Conservation (phyloP, 2,797 vertebrate genomes). For the Poeciliopsis gracilis region DNA sequence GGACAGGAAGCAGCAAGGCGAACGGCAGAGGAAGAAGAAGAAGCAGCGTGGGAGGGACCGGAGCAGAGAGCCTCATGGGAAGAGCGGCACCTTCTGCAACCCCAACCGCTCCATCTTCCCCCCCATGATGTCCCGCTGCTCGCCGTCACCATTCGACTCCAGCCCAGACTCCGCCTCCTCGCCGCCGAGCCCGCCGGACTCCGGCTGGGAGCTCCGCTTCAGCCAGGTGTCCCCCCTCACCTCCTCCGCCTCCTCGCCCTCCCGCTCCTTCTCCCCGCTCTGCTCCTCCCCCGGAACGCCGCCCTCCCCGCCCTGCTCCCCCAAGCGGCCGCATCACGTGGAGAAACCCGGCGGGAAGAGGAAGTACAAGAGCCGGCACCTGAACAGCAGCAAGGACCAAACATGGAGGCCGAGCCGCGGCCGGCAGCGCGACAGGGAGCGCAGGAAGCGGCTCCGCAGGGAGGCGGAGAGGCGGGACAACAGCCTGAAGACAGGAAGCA, state of each 20-base stretch:
- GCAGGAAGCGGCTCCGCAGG: conserved; percentile 58
- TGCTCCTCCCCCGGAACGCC: conserved; percentile 18
- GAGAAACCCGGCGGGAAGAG: conserved; percentile 92
- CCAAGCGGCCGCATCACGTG: conserved; percentile 5
- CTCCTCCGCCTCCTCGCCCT: conserved; percentile 34
- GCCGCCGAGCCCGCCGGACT: conserved; percentile 9
- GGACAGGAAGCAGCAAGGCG: conserved; percentile 45
- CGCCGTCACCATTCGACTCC: conserved; percentile 40
- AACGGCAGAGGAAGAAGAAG: conserved; percentile 26
- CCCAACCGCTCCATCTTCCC: conserved; percentile 62
- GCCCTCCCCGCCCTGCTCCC: conserved; percentile 6
- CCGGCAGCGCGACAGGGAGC: neutral
- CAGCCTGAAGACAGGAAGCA: conserved; percentile 56
- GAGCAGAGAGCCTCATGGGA: conserved; percentile 8
- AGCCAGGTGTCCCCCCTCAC: conserved; percentile 33
- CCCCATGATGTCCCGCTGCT: conserved; percentile 43
- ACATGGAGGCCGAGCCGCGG: conserved; percentile 55
- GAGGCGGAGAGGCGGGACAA: conserved; percentile 61
- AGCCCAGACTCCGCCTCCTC: conserved; percentile 37
- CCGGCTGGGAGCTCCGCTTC: conserved; percentile 48
- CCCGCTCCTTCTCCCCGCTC: conserved; percentile 11
- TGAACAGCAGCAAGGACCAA: conserved; percentile 77
- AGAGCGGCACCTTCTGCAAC: conserved; percentile 52
- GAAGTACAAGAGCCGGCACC: conserved; percentile 91
- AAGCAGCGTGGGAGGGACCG: conserved; percentile 20